Conservation (phyloP, 2,113 vertebrate species). For the Chinchilla lanigera region DNA sequence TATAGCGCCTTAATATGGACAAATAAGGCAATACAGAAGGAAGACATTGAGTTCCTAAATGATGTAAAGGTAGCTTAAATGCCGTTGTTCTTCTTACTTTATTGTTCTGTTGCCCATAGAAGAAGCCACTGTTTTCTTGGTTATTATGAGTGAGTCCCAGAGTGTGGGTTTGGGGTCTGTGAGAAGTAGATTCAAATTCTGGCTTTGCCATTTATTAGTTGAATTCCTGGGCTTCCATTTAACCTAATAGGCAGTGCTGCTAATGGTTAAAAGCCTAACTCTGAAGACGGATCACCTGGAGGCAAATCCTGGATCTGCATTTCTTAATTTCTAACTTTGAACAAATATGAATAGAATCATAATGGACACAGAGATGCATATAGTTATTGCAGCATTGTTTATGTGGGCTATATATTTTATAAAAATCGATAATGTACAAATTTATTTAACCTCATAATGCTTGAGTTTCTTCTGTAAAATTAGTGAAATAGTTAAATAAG, state of each 20-base stretch:
- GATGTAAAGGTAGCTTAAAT: conserved; percentile 89
- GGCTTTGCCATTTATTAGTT: background rate
- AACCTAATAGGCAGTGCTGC: background rate
- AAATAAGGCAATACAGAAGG: conserved; percentile 88
- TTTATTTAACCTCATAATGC: conserved; percentile 10
- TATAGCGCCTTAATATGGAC: conserved; percentile 98
- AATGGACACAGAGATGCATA: background rate
- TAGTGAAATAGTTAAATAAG: conserved; percentile 45
- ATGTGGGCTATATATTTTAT: conserved; percentile 37
- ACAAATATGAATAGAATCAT: too few relatives aligned
- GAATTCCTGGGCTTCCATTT: background rate
- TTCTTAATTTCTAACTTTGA: conserved; percentile 28
- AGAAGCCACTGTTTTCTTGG: background rate
- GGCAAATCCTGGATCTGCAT: background rate
- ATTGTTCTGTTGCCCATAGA: background rate
- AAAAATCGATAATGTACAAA: background rate
- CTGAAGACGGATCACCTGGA: background rate
- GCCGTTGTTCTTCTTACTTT: background rate
- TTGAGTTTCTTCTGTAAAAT: conserved; percentile 49
- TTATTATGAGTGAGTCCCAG: background rate
- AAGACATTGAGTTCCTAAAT: conserved; percentile 92
- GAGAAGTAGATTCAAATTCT: background rate
- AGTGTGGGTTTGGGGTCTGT: background rate
- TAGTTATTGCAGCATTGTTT: background rate
- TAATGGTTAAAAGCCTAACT: background rate